phyloP scores from a whole-genome alignment of 2,888 invertebrate genomes.

The Caenorhabditis parvicauda region DNA sequence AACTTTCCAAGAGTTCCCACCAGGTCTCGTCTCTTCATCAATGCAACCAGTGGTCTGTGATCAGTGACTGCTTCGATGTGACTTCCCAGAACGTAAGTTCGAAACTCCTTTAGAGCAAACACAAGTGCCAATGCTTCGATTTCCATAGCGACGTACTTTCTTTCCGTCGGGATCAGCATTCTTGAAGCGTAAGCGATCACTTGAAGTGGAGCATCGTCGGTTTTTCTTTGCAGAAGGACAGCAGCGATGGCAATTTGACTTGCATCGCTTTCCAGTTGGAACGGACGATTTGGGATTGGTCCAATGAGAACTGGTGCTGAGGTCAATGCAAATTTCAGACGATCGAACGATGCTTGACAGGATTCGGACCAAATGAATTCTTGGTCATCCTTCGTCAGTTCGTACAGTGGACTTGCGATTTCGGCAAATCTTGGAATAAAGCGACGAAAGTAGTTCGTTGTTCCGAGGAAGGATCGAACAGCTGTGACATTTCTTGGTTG shows the following conservation, averaged over 20 bases:
- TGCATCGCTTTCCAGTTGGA: constrained; percentile 24
- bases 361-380: constrained; percentile 12
- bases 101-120: constrained; percentile 14
- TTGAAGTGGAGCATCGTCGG: constrained; percentile 7
- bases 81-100: constrained; percentile 20
- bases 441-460: constrained; percentile 25
- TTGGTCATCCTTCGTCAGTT: constrained; percentile 22
- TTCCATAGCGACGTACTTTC: constrained; percentile 18
- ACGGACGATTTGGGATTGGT: constrained; percentile 7
- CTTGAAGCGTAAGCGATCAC: constrained; percentile 22
- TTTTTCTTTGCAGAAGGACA: constrained; percentile 12
- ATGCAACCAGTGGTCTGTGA: constrained; percentile 15
- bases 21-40: constrained; percentile 15
- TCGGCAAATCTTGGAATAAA: constrained; percentile 33
- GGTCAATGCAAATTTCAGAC: constrained; percentile 14
- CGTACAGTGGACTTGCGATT: constrained; percentile 23
- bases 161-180: constrained; percentile 13
- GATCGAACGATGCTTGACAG: constrained; percentile 15
- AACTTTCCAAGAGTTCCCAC: constrained; percentile 15
- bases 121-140: constrained; percentile 21
- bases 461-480: constrained; percentile 17
- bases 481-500: constrained; percentile 7
- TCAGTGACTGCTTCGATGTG: constrained; percentile 12
- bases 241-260: constrained; percentile 20
- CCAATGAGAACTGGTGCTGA: constrained; percentile 15